Percentiles rank a stretch among this genome's conserved stretches.
phyloP scores from a whole-genome alignment of 2,888 invertebrate species.

The Pantelozetes paolii region DNA sequence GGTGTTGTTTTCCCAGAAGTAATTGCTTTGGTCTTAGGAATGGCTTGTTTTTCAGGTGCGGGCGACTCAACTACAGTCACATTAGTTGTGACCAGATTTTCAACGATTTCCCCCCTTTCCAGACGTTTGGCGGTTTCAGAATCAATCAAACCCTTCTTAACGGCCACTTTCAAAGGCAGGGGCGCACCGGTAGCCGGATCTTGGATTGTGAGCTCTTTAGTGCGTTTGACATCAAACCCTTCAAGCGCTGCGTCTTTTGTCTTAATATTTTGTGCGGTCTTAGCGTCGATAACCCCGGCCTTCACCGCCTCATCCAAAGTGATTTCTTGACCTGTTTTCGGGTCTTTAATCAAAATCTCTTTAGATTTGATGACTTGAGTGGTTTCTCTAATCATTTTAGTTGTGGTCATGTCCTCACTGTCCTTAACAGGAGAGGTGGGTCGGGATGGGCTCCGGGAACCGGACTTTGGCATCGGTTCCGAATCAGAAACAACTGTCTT shows the following conservation, averaged over 20 bases:
- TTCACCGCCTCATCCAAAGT: constrained; percentile 52
- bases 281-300: constrained; percentile 53
- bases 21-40: neutral
- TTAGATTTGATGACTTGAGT: constrained; percentile 33
- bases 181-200: constrained; percentile 77
- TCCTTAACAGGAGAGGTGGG: neutral
- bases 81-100: constrained; percentile 39
- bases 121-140: constrained; percentile 47
- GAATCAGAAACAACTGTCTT: constrained; percentile 3
- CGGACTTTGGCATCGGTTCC: neutral
- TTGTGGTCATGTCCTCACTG: neutral
- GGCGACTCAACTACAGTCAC: constrained; percentile 38
- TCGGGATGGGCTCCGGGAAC: neutral
- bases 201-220: constrained; percentile 50
- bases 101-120: constrained; percentile 36
- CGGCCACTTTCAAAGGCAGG: constrained; percentile 73
- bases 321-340: constrained; percentile 68
- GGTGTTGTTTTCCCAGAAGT: neutral
- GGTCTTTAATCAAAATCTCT: constrained; percentile 50
- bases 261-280: constrained; percentile 62
- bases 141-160: constrained; percentile 59
- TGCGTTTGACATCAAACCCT: constrained; percentile 30
- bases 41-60: neutral
- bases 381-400: constrained; percentile 32
- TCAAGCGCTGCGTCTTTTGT: constrained; percentile 56